These are phyloP conservation scores for Brachirus orientalis DNA, from an alignment of 2,113 vertebrate genomes.

Conservation along the genomic window DNA sequence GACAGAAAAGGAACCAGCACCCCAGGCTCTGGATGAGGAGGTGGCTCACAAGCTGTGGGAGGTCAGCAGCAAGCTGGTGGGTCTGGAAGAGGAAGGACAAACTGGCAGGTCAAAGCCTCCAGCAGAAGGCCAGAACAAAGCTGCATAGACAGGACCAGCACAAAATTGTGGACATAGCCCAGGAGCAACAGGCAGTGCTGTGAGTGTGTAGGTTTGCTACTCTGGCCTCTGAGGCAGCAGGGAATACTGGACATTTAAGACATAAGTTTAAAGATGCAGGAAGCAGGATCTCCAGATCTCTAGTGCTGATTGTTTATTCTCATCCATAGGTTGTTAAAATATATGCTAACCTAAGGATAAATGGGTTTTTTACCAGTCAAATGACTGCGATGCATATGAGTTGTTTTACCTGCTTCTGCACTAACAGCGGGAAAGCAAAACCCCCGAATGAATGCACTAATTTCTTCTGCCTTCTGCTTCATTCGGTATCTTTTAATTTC, in stretches of 20 bases:
- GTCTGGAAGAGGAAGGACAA: constrained; percentile 69
- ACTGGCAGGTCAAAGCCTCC: constrained; percentile 5
- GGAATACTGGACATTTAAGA: constrained; percentile 25
- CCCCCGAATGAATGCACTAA: too few species aligned
- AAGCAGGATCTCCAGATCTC: not conserved
- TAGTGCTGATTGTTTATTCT: constrained; percentile 24
- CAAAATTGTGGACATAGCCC: constrained; percentile 33
- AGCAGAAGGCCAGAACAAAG: constrained; percentile 29
- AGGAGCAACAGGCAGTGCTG: constrained; percentile 34
- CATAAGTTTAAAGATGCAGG: not conserved
- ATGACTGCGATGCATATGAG: too few species aligned
- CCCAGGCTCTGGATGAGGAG: constrained; percentile 83
- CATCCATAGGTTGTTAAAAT: too few species aligned
- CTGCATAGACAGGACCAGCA: constrained; percentile 12
- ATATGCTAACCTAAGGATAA: too few species aligned
- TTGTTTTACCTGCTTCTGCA: too few species aligned
- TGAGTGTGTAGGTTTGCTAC: constrained; percentile 21
- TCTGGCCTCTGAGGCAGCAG: constrained; percentile 5
- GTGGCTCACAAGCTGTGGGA: constrained; percentile 83
- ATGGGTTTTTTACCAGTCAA: too few species aligned
- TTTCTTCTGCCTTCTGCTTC: too few species aligned
- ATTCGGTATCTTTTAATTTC: constrained; percentile 18
- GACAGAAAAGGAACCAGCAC: constrained; percentile 83
- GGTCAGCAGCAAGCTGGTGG: constrained; percentile 84
- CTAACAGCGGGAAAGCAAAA: too few species aligned